These are phyloP conservation scores for Hecatera dysodea DNA, from an alignment of 2,888 invertebrate genomes.

Conservation along the genomic window DNA sequence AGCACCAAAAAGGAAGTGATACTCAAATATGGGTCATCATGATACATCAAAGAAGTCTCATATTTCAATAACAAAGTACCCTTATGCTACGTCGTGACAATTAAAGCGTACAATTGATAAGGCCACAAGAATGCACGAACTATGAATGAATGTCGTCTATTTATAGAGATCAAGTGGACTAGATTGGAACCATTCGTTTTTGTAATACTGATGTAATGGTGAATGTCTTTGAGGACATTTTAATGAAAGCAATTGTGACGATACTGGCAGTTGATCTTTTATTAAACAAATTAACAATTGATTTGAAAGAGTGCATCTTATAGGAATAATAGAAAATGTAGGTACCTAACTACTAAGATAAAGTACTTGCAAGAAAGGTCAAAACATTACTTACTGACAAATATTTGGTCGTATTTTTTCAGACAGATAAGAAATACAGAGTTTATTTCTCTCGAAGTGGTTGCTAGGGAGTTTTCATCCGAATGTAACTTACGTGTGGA, in stretches of 20 bases:
- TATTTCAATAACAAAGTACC: conserved; percentile 47
- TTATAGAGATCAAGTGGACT: conserved; percentile 61
- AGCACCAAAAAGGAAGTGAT: conserved; percentile 17
- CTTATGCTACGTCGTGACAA: conserved; percentile 46
- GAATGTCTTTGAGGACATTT: conserved; percentile 58
- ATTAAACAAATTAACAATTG: conserved; percentile 47
- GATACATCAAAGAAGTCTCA: conserved; percentile 2
- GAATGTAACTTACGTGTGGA: conserved; percentile 14
- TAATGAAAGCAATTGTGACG: conserved; percentile 49
- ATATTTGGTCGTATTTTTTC: conserved; percentile 1
- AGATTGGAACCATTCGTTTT: conserved; percentile 48
- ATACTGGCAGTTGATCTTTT: conserved; percentile 54
- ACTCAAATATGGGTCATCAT: conserved; percentile 33
- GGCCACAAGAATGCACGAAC: conserved; percentile 70
- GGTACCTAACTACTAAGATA: background rate
- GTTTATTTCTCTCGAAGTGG: conserved; percentile 24
- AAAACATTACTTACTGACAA: background rate
- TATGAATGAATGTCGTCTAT: conserved; percentile 67
- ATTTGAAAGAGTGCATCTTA: conserved; percentile 19
- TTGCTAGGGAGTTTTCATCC: conserved; percentile 23
- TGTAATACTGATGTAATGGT: conserved; percentile 50
- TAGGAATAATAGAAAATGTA: conserved; percentile 16
- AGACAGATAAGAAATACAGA: conserved; percentile 6
- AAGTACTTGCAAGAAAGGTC: background rate
- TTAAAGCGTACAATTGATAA: conserved; percentile 67